Conservation (phyloP, 2,113 vertebrate species). For the Grantiella picta region DNA sequence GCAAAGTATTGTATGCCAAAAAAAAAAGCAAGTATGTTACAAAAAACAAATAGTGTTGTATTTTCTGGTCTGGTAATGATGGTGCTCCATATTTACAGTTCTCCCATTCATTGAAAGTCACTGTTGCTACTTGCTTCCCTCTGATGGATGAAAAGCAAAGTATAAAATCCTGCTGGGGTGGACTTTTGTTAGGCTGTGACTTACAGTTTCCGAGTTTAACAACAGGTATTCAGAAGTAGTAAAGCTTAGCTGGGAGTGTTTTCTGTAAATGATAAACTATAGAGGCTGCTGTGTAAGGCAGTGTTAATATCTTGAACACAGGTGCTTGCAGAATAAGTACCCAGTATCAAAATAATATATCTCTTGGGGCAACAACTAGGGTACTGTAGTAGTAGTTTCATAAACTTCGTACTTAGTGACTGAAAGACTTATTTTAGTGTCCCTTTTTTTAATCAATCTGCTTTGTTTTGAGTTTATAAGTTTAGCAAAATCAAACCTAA, state of each 20-base stretch:
- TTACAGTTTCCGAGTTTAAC: fast-evolving
- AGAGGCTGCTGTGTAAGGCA: neutral
- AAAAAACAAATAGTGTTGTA: neutral
- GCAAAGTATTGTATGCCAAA: neutral
- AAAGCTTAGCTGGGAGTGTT: neutral
- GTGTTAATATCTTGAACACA: neutral
- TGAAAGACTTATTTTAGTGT: neutral
- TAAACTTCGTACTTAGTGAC: neutral
- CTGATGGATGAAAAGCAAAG: constrained; percentile 13
- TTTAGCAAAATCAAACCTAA: neutral
- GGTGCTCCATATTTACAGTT: neutral
- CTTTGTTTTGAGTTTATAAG: neutral
- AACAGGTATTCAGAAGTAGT: neutral
- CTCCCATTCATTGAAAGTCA: neutral
- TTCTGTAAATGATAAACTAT: neutral
- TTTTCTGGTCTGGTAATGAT: neutral
- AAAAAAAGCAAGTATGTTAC: neutral
- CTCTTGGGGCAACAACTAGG: neutral
- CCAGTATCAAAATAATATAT: neutral
- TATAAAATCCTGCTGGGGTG: neutral
- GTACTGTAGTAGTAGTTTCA: neutral
- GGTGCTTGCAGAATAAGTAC: neutral
- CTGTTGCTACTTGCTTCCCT: neutral
- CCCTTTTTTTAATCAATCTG: neutral
- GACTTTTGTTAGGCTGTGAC: neutral